Evolutionary conservation across 2,797 vertebrate genomes (phyloP).

Genomic region (Cryptoprocta ferox): DNA sequence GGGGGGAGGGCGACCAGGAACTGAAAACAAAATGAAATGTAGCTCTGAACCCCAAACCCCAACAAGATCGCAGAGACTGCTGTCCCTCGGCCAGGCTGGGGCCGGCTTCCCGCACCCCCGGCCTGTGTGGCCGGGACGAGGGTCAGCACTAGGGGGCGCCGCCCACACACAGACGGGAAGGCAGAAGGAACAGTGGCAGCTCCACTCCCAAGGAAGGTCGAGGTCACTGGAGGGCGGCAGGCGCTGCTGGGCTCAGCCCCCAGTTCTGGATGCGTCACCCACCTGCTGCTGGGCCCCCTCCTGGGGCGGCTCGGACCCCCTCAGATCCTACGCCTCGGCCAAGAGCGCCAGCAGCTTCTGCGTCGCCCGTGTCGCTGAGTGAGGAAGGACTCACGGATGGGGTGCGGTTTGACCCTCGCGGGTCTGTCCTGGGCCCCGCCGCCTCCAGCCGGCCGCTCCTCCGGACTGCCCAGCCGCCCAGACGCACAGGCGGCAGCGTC

Average conservation of each 20-base stretch:
- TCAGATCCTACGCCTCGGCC: not conserved
- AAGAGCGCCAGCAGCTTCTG: not conserved
- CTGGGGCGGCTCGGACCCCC: not conserved
- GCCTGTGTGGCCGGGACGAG: accelerated
- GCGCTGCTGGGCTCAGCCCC: not conserved
- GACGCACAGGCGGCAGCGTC: not conserved
- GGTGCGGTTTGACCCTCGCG: not conserved
- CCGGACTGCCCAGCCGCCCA: accelerated
- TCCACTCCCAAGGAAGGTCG: accelerated
- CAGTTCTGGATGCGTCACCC: accelerated
- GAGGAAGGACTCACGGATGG: not conserved
- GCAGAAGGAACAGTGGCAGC: not conserved
- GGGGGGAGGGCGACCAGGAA: not conserved
- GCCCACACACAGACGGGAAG: accelerated
- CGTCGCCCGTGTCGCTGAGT: not conserved
- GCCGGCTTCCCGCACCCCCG: accelerated
- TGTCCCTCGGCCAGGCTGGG: no score
- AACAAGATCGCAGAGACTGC: accelerated
- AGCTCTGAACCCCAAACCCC: not conserved
- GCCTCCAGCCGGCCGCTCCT: no score
- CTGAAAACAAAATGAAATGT: not conserved
- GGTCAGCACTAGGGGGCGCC: not conserved
- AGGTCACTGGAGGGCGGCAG: not conserved
- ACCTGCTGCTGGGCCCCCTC: not conserved
- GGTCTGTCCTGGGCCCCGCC: accelerated